Evolutionary conservation across 2,113 vertebrate species (phyloP).

Genomic region (Python bivittatus): DNA sequence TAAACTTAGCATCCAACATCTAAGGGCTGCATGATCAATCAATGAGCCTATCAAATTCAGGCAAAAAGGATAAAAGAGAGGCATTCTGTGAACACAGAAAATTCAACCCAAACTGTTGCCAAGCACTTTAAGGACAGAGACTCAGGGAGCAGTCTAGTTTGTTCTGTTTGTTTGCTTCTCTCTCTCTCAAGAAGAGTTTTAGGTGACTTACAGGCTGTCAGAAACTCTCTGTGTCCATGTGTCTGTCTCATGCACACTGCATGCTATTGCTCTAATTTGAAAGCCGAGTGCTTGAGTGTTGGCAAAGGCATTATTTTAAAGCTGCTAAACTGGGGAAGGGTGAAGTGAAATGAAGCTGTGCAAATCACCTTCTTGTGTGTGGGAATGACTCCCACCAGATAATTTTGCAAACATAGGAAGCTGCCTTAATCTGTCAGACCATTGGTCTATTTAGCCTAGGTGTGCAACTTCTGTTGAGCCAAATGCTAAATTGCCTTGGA

Average conservation of each 20-base stretch:
- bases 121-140: not conserved
- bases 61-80: not conserved
- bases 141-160: not conserved
- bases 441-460: not conserved
- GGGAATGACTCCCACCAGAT: slow-evolving; percentile 26
- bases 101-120: not conserved
- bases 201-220: not conserved
- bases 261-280: slow-evolving; percentile 28
- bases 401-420: not conserved
- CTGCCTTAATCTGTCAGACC: not conserved
- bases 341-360: slow-evolving; percentile 47
- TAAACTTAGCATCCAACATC: not conserved
- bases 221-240: not conserved
- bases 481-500: not conserved
- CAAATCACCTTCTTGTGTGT: slow-evolving; percentile 43
- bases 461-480: not conserved
- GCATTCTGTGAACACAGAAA: not conserved
- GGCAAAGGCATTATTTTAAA: slow-evolving; percentile 37
- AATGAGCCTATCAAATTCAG: not conserved
- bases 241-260: not conserved
- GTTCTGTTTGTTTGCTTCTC: not conserved
- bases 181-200: not conserved
- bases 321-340: slow-evolving; percentile 20
- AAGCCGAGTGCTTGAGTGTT: not conserved
- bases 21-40: not conserved